Evolutionary conservation across 1,140 invertebrate genomes (phyloP).

Genomic region (Tetramorium parvispinum): DNA sequence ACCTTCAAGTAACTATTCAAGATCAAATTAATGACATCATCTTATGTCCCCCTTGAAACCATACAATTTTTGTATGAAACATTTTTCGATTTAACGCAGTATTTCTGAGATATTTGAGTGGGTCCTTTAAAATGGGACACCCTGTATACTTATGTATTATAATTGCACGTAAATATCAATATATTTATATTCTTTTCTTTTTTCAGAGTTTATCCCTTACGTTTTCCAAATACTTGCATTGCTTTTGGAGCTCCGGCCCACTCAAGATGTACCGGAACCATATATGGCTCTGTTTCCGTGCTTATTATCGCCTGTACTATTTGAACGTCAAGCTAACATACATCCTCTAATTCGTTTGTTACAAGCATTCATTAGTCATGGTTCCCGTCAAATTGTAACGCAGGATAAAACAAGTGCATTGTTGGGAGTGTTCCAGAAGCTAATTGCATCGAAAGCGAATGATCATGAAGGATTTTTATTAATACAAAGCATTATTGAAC

Average conservation of each 20-base stretch:
- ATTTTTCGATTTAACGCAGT: too few species aligned
- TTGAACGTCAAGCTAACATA: slow-evolving; percentile 97
- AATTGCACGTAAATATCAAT: slow-evolving; percentile 10
- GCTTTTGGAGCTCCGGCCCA: slow-evolving; percentile 92
- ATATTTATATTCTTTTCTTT: not conserved
- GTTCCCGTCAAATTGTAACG: slow-evolving; percentile 90
- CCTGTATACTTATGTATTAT: not conserved
- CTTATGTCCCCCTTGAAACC: too few species aligned
- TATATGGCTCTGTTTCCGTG: slow-evolving; percentile 96
- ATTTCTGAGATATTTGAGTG: too few species aligned
- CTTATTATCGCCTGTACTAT: slow-evolving; percentile 94
- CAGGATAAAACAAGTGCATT: slow-evolving; percentile 92
- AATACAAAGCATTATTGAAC: slow-evolving; percentile 93
- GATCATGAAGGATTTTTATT: slow-evolving; percentile 98
- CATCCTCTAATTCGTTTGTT: slow-evolving; percentile 95
- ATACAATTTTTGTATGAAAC: too few species aligned
- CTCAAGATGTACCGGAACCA: slow-evolving; percentile 89
- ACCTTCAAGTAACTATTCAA: too few species aligned
- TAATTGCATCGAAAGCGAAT: slow-evolving; percentile 97
- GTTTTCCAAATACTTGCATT: slow-evolving; percentile 98
- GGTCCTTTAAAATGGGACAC: too few species aligned
- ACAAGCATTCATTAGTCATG: slow-evolving; percentile 93
- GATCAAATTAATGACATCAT: too few species aligned
- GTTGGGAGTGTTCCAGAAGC: slow-evolving; percentile 97
- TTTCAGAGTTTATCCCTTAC: slow-evolving; percentile 97